Conservation (phyloP, 1,140 invertebrate genomes). For the Phocides pigmalion region DNA sequence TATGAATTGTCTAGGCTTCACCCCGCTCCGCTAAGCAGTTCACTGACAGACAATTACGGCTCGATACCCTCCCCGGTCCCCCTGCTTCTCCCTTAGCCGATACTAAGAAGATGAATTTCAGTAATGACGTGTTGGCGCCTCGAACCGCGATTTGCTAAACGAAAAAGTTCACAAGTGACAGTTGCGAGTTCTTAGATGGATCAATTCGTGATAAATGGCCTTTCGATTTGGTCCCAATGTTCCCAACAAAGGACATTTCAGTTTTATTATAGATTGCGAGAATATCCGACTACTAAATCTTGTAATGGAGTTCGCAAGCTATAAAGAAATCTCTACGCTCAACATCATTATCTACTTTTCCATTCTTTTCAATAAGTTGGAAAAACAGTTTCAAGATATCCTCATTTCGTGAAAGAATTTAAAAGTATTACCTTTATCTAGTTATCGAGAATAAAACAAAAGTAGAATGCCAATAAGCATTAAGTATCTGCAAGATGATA, state of each 20-base stretch:
- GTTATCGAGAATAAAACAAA: no score
- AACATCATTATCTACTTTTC: conserved; percentile 14
- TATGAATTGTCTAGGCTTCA: neutral
- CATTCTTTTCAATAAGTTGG: conserved; percentile 12
- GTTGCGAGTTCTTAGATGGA: conserved; percentile 52
- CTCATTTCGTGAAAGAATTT: neutral
- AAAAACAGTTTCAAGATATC: neutral
- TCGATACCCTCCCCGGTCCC: conserved; percentile 16
- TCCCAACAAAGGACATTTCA: conserved; percentile 22
- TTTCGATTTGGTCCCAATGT: conserved; percentile 25
- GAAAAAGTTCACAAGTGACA: conserved; percentile 66
- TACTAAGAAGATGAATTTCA: conserved; percentile 46
- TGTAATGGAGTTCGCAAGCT: conserved; percentile 25
- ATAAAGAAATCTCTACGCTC: conserved; percentile 21
- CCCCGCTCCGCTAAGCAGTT: conserved; percentile 42
- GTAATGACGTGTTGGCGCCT: conserved; percentile 48
- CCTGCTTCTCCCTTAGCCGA: conserved; percentile 26
- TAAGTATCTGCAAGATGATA: no score
- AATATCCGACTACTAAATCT: conserved; percentile 17
- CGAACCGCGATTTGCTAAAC: conserved; percentile 51
- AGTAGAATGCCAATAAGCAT: no score
- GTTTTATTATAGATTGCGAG: conserved; percentile 23
- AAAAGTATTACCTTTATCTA: no score
- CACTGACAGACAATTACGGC: conserved; percentile 55
- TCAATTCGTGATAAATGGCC: conserved; percentile 61